phyloP scores from a whole-genome alignment of 2,888 invertebrate genomes.

The Luperina nickerlii region DNA sequence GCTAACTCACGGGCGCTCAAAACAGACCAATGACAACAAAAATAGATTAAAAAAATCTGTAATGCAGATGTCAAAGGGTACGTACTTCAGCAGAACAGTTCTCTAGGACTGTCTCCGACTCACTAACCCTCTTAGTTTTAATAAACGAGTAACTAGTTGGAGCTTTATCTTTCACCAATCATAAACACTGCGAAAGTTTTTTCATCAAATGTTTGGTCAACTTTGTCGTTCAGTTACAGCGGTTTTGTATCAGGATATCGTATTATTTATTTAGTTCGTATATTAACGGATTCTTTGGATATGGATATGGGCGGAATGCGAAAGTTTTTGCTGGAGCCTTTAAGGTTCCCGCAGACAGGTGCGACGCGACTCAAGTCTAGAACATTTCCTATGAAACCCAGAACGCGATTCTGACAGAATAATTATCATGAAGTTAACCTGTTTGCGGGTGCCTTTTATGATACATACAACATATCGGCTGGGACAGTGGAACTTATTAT shows the following conservation, averaged over 20 bases:
- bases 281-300: conserved; percentile 18
- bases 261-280: conserved; percentile 18
- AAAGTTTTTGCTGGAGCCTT: not conserved
- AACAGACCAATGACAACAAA: not conserved
- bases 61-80: conserved; percentile 17
- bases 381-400: too few relatives aligned
- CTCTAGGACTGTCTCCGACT: not conserved
- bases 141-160: conserved; percentile 24
- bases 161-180: conserved; percentile 58
- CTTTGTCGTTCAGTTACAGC: conserved; percentile 25
- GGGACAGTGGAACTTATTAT: not conserved
- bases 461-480: not conserved
- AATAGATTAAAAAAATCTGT: not conserved
- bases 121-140: conserved; percentile 18
- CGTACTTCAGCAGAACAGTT: conserved; percentile 3
- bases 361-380: too few relatives aligned
- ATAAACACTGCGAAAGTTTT: conserved; percentile 66
- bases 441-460: not conserved
- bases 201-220: conserved; percentile 68
- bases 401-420: too few relatives aligned
- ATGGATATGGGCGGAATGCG: not conserved
- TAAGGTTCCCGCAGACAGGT: too few relatives aligned
- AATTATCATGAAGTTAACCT: too few relatives aligned
- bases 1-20: not conserved
- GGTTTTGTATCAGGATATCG: conserved; percentile 19